Percentiles rank a stretch among this genome's conserved stretches.
Conservation (phyloP, 2,797 vertebrate species). For the Malurus leucopterus region DNA sequence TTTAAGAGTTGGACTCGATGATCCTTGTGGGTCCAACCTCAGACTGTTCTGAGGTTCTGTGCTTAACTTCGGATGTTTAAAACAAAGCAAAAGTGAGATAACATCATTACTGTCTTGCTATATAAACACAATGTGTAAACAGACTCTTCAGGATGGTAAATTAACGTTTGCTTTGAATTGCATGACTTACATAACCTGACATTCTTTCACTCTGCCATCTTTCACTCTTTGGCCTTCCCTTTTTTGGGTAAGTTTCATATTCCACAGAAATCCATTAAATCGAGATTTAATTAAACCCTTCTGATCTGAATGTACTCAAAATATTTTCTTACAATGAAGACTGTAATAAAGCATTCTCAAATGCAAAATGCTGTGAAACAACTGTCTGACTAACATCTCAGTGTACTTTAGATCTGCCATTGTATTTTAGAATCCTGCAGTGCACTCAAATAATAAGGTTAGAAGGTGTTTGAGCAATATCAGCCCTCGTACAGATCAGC, state of each 20-base stretch:
- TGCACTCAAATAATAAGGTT: not conserved
- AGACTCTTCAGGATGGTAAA: not conserved
- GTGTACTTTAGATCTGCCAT: not conserved
- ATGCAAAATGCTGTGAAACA: not conserved
- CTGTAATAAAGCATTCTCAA: not conserved
- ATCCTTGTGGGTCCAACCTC: not conserved
- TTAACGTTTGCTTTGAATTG: not conserved
- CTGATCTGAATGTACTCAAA: not conserved
- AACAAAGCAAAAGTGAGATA: slow-evolving; percentile 33
- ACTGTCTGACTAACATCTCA: not conserved
- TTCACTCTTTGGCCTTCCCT: not conserved
- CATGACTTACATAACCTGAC: slow-evolving; percentile 21
- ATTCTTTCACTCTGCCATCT: not conserved
- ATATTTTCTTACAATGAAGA: not conserved
- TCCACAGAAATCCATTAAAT: not conserved
- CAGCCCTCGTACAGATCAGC: not conserved
- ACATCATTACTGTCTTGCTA: slow-evolving; percentile 14
- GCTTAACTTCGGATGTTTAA: slow-evolving; percentile 25
- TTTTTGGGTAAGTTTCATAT: not conserved
- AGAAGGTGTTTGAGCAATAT: not conserved
- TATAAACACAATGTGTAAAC: slow-evolving; percentile 35
- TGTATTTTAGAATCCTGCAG: not conserved
- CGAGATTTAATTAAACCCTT: not conserved
- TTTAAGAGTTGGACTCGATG: not conserved
- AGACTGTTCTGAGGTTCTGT: not conserved